Base-by-base conservation (phyloP, 2,113 vertebrate genomes). In the Cynocephalus volans region DNA sequence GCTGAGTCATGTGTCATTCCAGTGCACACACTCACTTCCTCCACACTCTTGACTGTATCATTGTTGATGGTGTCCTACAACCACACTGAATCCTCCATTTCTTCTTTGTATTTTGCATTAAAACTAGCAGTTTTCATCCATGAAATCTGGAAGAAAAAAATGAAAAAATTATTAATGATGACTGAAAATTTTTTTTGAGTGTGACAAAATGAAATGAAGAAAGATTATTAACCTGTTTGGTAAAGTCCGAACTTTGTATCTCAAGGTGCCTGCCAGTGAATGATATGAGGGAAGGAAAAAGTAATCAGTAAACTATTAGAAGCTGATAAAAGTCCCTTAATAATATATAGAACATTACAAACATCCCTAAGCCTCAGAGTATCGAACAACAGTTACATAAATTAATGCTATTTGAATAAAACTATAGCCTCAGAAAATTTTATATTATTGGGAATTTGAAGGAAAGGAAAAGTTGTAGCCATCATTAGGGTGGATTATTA, bases 171-270 rank as follows among this genome's bases (percentile, higher is more conserved):
- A 41, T 41, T 41, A 41, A 41, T 41, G 36, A 79, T 33, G 8
- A 73, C 67, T 88, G 45, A 31, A 33, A 54, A 73, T 48, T 52
- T 73, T 65, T 75, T 70, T 82, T 65, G 33, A 77, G 85, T 65
- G 56, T n/a, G 60, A 41, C 85, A 52, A 79, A 81, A 89, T 31
- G 60, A 85, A 96, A 70, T 73, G 76, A 88, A 90, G 88, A 80
- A 77, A 93, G 72, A 85, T 73, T 36, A 65, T 81, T 76, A 85
- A 70, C 67, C 77, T 41, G 10, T 33, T 33, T 62, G 90, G 93
- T 54, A 86, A 67, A 92, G 36, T 41, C 10, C n/a, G 56, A 75
- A 87, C 54, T 69, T 75, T 52, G 28, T 58, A 52, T 58, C 67
- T 28, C 10, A 24, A 89, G 93, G 62, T 62, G 60, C 28, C 82